Evolutionary conservation across 2,113 vertebrate species (phyloP).

Genomic region (Chlamydotis undulata): DNA sequence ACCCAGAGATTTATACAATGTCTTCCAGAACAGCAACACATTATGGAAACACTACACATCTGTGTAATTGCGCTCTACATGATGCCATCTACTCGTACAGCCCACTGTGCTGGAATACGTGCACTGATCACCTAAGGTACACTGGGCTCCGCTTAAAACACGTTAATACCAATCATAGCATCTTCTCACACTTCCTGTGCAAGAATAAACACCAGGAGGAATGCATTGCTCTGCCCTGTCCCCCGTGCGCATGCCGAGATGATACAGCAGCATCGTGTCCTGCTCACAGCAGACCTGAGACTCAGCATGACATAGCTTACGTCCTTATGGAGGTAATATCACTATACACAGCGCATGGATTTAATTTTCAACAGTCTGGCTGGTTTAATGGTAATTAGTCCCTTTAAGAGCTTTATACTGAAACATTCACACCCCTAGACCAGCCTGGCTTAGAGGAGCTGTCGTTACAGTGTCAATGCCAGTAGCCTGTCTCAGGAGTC

Average conservation of each 20-base stretch:
- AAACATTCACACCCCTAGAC: background rate
- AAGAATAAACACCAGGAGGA: background rate
- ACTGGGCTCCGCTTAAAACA: background rate
- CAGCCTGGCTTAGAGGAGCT: background rate
- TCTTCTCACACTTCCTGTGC: background rate
- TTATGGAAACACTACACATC: background rate
- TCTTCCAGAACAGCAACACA: background rate
- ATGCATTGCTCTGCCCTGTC: background rate
- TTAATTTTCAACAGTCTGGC: background rate
- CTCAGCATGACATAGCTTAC: background rate
- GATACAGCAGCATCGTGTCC: background rate
- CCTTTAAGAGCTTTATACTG: background rate
- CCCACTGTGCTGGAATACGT: constrained; percentile 15
- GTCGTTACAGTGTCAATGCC: background rate
- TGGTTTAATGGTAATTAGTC: background rate
- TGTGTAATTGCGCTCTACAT: background rate
- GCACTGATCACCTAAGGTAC: background rate
- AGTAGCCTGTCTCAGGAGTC: background rate
- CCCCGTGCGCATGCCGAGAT: background rate
- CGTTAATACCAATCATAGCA: background rate
- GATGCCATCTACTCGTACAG: background rate
- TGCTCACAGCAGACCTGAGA: background rate
- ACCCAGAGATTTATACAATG: background rate
- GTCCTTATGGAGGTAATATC: background rate
- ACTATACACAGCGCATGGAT: background rate